Evolutionary conservation across 2,113 vertebrate species (phyloP), one percentile per base, ranked within the genome.

Genomic region (Melanerpes formicivorus): DNA sequence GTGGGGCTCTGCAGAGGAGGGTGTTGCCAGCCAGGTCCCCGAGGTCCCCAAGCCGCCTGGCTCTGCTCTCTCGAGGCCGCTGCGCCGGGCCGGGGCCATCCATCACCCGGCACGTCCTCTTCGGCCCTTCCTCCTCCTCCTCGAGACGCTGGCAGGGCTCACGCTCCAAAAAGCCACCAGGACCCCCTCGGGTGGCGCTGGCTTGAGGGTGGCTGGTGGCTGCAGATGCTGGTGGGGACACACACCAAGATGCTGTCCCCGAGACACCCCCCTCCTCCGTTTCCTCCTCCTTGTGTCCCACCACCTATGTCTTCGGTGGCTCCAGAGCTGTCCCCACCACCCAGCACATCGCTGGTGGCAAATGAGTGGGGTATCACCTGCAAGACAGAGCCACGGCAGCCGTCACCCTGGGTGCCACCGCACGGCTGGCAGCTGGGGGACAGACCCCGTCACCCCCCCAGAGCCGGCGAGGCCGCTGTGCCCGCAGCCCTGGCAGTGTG

Each of bases 401-500:
- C 46, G 77, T 92, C 70, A 89, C 56, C 46, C n/a, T 1, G 4
- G n/a, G 87, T 26, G 6, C 58, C 2, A 1, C 26, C n/a, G 1
- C 5, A 13, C 2, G 4, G 26, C 59, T 37, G 62, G 66, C 84
- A 72, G 65, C 40, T 8, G 54, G 62, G 87, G 80, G 32, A 27
- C n/a, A 0, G 34, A 88, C 40, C 83, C 73, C 52, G 4, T 7
- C 5, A 7, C 29, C 69, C 42, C 76, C 5, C 1, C 2, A 2
- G 56, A 32, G 78, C 44, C 1, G 5, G n/a, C 8, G 34, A 83
- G 60, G 90, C 95, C 52, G 8, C 85, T 22, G 76, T 86, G 73
- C 91, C 93, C 69, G 60, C 93, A 92, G 91, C 83, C 89, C 80
- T 82, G 80, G 77, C 76, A 82, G 83, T 8, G 3, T 5, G 83